A percentile compares a stretch with the other conserved stretches of the same genome.
phyloP scores from a whole-genome alignment of 2,888 invertebrate species.

The Apodemia duryi region DNA sequence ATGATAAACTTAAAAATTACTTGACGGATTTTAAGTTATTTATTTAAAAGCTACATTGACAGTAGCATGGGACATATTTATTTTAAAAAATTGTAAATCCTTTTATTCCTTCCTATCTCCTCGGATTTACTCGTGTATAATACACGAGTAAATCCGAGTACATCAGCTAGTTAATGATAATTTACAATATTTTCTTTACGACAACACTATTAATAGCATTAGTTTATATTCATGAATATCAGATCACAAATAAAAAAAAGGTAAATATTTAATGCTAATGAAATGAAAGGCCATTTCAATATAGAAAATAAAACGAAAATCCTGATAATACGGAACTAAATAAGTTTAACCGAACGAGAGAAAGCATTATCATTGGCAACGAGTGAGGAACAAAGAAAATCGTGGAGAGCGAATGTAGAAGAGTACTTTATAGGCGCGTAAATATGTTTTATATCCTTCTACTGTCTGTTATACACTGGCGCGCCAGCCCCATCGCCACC shows the following conservation, averaged over 20 bases:
- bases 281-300: background rate
- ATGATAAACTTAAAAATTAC: no score
- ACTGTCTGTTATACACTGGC: conserved; percentile 79
- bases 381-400: conserved; percentile 78
- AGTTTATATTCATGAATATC: background rate
- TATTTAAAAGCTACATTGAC: no score
- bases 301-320: conserved; percentile 71
- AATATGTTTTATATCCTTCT: conserved; percentile 80
- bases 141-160: no score
- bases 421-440: conserved; percentile 80
- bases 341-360: conserved; percentile 77
- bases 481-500: conserved; percentile 58
- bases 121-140: no score
- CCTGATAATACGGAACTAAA: conserved; percentile 75
- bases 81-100: no score
- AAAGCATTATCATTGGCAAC: conserved; percentile 78
- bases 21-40: no score
- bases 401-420: conserved; percentile 76
- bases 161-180: no score
- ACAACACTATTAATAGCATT: background rate
- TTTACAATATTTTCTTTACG: no score
- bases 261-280: conserved; percentile 4
- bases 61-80: no score
- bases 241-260: background rate
- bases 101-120: no score